Conservation (phyloP, 2,888 invertebrate species). For the Nebria brevicollis region DNA sequence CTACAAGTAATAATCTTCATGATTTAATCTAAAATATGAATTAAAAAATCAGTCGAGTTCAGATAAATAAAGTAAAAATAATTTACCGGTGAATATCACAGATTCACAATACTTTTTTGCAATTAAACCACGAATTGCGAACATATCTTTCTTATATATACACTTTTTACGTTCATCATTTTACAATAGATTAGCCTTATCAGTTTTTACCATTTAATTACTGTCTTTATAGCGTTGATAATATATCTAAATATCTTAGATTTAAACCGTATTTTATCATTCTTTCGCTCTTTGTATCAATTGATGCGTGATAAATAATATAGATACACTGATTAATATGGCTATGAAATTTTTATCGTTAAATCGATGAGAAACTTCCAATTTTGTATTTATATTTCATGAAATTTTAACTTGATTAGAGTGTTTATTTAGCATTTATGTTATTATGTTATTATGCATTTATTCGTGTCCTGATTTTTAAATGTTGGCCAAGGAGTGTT, state of each 20-base stretch:
- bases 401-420: not conserved
- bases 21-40: constrained; percentile 21
- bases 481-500: not conserved
- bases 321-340: not conserved
- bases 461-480: not conserved
- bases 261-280: not conserved
- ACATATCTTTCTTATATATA: not conserved
- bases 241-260: not conserved
- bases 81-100: constrained; percentile 3
- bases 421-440: not conserved
- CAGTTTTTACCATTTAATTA: constrained; percentile 18
- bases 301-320: constrained; percentile 8
- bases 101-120: not conserved
- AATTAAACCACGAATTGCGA: not conserved
- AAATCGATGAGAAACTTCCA: constrained; percentile 3
- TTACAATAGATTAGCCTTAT: constrained; percentile 6
- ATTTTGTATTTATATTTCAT: constrained; percentile 12
- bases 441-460: constrained; percentile 4
- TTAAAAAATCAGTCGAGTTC: not conserved
- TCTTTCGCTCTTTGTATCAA: not conserved
- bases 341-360: not conserved
- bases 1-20: constrained; percentile 25
- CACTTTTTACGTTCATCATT: not conserved
- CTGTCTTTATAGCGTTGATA: not conserved
- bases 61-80: constrained; percentile 5